Base-by-base conservation (phyloP, 2,797 vertebrate species). In the Picus viridis region DNA sequence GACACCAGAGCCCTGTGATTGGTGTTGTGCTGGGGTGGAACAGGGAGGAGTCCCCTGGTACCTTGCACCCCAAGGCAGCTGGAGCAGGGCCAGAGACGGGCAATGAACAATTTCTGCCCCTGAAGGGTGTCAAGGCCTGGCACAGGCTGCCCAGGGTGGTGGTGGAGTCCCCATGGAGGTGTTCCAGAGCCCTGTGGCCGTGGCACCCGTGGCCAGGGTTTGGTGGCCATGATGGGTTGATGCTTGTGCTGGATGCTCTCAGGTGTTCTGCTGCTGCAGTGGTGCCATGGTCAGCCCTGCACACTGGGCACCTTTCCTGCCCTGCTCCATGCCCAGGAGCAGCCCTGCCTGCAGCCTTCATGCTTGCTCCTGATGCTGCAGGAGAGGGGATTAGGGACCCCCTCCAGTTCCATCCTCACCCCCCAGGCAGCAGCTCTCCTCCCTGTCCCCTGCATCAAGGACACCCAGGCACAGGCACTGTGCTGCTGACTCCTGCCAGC, bases 251-350 rank as follows among this genome's bases (percentile, higher is more conserved):
- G 47, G 47, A 11, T 47, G 47, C 20, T 19, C 47, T 20, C 20
- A 47, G 20, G 47, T 47, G 47, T 22, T 47, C 47, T 47, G 19
- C 47, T 22, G 47, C 47, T 47, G 47, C 47, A 47, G 47, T 47
- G 47, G 47, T 47, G 9, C 47, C 20, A 20, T 47, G 47, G 54
- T 3, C 2, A 34, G 36, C 47, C 19, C 64, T 7, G 32, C 49
- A 22, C 67, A 1, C 0, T 0, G 2, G 10, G 12, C 41, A 14
- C 9, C 2, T 5, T 19, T 49, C 47, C 71, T n/a, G 36, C 79
- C 69, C 36, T 30, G 64, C 78, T 73, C 63, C 3, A 1, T 41
- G 43, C 71, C 54, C 2, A 5, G 36, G 54, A 51, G 56, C 79
- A 47, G 56, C 54, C 8, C 41, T 29, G 16, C 45, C 34, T 26